Percentiles rank a stretch among this genome's conserved stretches.
phyloP scores from a whole-genome alignment of 2,797 vertebrate species.

The Hoplostethus atlanticus region DNA sequence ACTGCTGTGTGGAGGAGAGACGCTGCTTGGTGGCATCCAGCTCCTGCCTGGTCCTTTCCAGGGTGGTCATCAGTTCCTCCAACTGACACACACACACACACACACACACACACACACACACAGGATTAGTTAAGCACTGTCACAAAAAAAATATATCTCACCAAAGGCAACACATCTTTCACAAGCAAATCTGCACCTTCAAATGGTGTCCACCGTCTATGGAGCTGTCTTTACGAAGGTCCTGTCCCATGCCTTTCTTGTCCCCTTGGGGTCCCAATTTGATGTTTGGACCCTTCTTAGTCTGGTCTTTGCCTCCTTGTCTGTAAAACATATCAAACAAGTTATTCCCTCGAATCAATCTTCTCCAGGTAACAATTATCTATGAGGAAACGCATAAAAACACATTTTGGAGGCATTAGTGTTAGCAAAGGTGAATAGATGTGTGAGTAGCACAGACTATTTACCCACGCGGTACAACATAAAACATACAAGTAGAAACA shows the following conservation, averaged over 20 bases:
- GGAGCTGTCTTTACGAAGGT: conserved; percentile 92
- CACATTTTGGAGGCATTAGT: not conserved
- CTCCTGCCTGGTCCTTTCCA: conserved; percentile 98
- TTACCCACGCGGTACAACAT: conserved; percentile 16
- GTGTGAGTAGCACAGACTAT: conserved; percentile 7
- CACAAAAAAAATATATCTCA: not conserved
- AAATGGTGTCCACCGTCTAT: conserved; percentile 91
- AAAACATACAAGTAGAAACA: conserved; percentile 30
- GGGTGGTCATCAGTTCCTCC: conserved; percentile 94
- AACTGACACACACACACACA: conserved; percentile 65
- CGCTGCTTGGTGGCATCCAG: conserved; percentile 96
- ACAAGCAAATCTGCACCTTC: conserved; percentile 83
- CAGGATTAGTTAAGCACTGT: not conserved
- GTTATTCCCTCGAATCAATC: not conserved
- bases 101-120: not conserved
- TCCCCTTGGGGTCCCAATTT: conserved; percentile 95
- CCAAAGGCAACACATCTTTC: not conserved
- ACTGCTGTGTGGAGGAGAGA: conserved; percentile 96
- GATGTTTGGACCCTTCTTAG: conserved; percentile 94
- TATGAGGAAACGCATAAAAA: conserved; percentile 4
- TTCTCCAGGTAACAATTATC: conserved; percentile 2
- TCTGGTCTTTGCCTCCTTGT: conserved; percentile 95
- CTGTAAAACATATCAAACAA: conserved; percentile 78
- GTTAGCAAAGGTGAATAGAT: conserved; percentile 1
- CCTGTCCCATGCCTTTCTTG: conserved; percentile 94